Conservation (phyloP, 2,888 invertebrate genomes). For the Dryobota labecula region DNA sequence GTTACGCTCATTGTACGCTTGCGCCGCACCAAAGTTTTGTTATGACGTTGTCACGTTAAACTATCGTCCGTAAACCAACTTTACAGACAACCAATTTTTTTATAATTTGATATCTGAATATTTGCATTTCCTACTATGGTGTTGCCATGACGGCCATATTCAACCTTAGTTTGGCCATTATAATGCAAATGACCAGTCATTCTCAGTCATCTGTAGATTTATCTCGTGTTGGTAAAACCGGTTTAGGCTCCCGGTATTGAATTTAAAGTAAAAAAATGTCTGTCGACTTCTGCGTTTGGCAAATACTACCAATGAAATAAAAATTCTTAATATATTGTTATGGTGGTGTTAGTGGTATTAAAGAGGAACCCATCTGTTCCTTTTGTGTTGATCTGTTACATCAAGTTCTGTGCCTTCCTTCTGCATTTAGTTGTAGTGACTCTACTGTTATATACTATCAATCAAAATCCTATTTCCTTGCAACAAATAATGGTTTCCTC, state of each 20-base stretch:
- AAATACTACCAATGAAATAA: background rate
- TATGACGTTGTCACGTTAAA: too few species aligned
- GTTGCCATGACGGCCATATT: background rate
- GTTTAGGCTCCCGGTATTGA: conserved; percentile 24
- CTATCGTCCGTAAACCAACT: too few species aligned
- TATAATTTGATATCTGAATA: too few species aligned
- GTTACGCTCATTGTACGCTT: too few species aligned
- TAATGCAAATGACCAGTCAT: background rate
- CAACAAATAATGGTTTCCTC: conserved; percentile 9
- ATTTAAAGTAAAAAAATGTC: background rate
- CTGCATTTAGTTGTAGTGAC: background rate
- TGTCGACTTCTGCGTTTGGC: background rate
- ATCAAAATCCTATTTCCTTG: background rate
- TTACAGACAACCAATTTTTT: too few species aligned
- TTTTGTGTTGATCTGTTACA: background rate
- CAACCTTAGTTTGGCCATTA: background rate
- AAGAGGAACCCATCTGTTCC: too few species aligned
- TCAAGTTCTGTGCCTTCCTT: background rate
- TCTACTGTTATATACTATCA: background rate
- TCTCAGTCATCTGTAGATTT: conserved; percentile 4
- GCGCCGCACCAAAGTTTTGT: too few species aligned
- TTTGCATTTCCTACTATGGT: background rate
- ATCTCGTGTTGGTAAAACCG: conserved; percentile 26
- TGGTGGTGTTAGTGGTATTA: background rate
- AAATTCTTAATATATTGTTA: background rate